Conservation (phyloP, 2,888 invertebrate species). For the Volucella inanis region DNA sequence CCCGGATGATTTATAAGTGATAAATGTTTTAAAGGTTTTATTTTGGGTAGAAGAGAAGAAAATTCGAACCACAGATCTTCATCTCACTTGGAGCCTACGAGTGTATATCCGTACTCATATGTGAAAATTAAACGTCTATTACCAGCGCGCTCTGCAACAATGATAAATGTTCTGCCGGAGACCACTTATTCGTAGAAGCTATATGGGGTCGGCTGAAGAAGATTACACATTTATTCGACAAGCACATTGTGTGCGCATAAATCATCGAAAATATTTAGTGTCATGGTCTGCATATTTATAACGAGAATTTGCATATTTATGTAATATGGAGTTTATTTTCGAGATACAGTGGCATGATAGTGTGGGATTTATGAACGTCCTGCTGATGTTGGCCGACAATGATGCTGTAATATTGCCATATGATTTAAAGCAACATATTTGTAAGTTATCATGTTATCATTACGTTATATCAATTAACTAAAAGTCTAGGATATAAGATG, state of each 20-base stretch:
- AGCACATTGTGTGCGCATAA: slow-evolving; percentile 73
- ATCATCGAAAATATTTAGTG: slow-evolving; percentile 75
- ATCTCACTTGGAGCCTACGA: slow-evolving; percentile 44
- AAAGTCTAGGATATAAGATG: too few species aligned
- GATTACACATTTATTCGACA: slow-evolving; percentile 74
- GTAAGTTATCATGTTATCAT: neutral
- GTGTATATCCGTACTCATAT: neutral
- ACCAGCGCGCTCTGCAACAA: slow-evolving; percentile 69
- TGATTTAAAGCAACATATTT: neutral
- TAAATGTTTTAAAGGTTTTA: slow-evolving; percentile 67
- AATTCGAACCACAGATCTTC: slow-evolving; percentile 67
- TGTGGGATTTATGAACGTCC: slow-evolving; percentile 63
- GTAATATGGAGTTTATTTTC: slow-evolving; percentile 72
- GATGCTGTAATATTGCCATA: slow-evolving; percentile 38
- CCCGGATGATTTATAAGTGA: slow-evolving; percentile 66
- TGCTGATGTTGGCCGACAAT: slow-evolving; percentile 53
- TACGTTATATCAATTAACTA: neutral
- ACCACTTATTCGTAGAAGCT: slow-evolving; percentile 61
- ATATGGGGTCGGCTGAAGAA: slow-evolving; percentile 38
- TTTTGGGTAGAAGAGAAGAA: slow-evolving; percentile 20
- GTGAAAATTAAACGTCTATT: slow-evolving; percentile 65
- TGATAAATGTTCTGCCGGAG: slow-evolving; percentile 71
- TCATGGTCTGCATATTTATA: slow-evolving; percentile 71
- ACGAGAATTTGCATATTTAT: slow-evolving; percentile 74
- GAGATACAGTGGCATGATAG: slow-evolving; percentile 72